phyloP scores from a whole-genome alignment of 2,113 vertebrate species.

The Hymenochirus boettgeri region DNA sequence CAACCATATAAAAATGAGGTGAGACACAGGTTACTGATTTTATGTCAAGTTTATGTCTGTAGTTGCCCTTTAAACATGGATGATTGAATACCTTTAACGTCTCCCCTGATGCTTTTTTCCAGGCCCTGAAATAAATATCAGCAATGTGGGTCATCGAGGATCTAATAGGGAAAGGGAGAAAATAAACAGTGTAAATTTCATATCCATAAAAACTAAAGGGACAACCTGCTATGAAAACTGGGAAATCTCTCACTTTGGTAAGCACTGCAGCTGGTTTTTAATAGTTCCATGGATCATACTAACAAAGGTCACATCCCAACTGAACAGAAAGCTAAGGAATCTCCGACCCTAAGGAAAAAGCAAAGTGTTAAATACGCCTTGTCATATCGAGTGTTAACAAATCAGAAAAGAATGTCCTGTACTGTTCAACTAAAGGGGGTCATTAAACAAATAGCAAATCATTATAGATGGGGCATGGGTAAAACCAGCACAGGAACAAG shows the following conservation, averaged over 20 bases:
- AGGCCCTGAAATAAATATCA: constrained; percentile 91
- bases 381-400: no score
- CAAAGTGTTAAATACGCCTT: no score
- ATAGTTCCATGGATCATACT: constrained; percentile 85
- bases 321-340: constrained; percentile 89
- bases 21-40: no score
- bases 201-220: constrained; percentile 26
- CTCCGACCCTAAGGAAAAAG: constrained; percentile 81
- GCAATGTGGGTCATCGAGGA: constrained; percentile 59
- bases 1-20: no score
- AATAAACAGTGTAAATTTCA: constrained; percentile 24
- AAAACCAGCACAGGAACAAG: no score
- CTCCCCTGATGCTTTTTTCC: constrained; percentile 82
- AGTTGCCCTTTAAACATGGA: no score
- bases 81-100: constrained; percentile 66
- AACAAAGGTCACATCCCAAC: constrained; percentile 84
- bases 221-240: no score
- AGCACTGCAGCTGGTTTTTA: constrained; percentile 86
- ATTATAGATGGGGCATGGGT: no score
- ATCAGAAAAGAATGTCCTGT: no score
- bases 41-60: no score
- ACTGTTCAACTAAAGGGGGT: no score
- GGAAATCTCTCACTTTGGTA: constrained; percentile 72
- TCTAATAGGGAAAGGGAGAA: constrained; percentile 56
- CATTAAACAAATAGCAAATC: no score